Conservation (phyloP, 92 coral and sea anemone species). For the Anthopleura xanthogrammica region DNA sequence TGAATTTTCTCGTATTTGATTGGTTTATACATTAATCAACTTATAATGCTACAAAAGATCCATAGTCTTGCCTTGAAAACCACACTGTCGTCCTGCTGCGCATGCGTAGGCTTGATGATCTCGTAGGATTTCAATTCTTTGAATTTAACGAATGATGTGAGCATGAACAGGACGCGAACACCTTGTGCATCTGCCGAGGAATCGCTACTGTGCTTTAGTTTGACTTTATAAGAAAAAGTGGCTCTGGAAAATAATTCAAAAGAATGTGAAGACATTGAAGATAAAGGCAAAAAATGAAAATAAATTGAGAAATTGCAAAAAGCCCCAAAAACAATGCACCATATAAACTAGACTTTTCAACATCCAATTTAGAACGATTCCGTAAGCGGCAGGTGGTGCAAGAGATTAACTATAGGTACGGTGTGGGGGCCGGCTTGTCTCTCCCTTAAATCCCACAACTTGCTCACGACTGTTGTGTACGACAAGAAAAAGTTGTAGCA, state of each 20-base stretch:
- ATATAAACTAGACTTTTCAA: too few species aligned
- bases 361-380: too few species aligned
- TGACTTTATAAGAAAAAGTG: slow-evolving; percentile 36
- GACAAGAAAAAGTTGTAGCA: too few species aligned
- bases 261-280: too few species aligned
- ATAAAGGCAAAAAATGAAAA: too few species aligned
- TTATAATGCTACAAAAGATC: neutral
- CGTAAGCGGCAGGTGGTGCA: too few species aligned
- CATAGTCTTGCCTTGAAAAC: slow-evolving; percentile 54
- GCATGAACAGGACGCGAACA: slow-evolving; percentile 77
- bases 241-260: slow-evolving; percentile 20
- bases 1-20: neutral
- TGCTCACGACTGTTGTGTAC: too few species aligned
- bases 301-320: too few species aligned
- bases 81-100: slow-evolving; percentile 62
- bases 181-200: slow-evolving; percentile 66
- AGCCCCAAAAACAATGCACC: too few species aligned
- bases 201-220: slow-evolving; percentile 54
- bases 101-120: slow-evolving; percentile 35
- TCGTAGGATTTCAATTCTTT: slow-evolving; percentile 36
- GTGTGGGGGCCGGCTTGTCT: too few species aligned
- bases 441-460: too few species aligned
- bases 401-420: too few species aligned
- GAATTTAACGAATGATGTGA: slow-evolving; percentile 60
- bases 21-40: neutral